These are phyloP conservation scores for Varanus komodoensis DNA, from an alignment of 2,113 vertebrate species.

Conservation along the genomic window DNA sequence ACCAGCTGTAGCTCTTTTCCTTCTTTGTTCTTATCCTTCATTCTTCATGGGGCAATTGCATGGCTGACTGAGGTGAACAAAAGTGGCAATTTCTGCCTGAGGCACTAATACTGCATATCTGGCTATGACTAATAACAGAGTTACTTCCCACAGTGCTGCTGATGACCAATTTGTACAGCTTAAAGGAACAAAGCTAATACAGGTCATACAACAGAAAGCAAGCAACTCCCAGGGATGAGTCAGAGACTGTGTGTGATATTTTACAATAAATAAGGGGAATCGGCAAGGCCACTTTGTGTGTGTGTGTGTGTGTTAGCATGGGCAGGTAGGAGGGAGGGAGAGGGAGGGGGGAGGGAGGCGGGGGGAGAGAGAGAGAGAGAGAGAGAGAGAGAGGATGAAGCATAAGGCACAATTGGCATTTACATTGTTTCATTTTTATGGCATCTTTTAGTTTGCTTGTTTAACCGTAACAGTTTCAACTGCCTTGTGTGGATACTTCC, in stretches of 20 bases:
- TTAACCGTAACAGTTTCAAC: neutral
- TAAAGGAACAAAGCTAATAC: slow-evolving; percentile 67
- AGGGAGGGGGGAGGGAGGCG: too few relatives aligned
- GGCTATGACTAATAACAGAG: slow-evolving; percentile 72
- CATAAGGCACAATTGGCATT: neutral
- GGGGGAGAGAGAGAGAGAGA: neutral
- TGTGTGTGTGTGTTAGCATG: neutral
- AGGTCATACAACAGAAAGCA: slow-evolving; percentile 49
- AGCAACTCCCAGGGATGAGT: slow-evolving; percentile 56
- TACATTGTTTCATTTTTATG: neutral
- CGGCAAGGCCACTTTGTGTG: neutral
- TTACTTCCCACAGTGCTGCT: slow-evolving; percentile 55
- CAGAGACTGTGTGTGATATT: slow-evolving; percentile 56
- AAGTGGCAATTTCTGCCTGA: slow-evolving; percentile 36
- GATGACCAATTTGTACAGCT: slow-evolving; percentile 66
- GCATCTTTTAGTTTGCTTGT: neutral
- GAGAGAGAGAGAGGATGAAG: too few relatives aligned
- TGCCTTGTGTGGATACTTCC: neutral
- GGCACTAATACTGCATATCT: slow-evolving; percentile 60
- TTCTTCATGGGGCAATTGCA: slow-evolving; percentile 8
- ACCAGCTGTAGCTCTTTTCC: neutral
- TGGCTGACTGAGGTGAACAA: slow-evolving; percentile 61
- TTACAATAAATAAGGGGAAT: slow-evolving; percentile 7
- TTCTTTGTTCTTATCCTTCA: slow-evolving; percentile 32
- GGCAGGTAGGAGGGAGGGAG: too few relatives aligned